These are phyloP conservation scores for Diaprepes abbreviatus DNA, from an alignment of 2,888 invertebrate genomes.

Conservation along the genomic window DNA sequence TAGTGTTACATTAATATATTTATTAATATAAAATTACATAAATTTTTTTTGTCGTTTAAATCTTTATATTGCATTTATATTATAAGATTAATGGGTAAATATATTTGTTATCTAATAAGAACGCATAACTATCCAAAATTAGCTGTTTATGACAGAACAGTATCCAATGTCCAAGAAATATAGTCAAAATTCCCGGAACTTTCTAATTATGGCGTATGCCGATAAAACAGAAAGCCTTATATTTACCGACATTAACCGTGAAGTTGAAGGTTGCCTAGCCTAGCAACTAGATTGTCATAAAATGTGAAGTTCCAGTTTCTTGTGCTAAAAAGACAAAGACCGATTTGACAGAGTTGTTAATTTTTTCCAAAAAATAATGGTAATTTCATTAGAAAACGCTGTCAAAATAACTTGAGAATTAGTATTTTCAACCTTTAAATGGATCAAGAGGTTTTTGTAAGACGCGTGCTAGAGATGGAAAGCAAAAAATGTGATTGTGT, in stretches of 20 bases:
- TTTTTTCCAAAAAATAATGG: conserved; percentile 34
- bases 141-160: too few species aligned
- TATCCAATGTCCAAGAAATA: conserved; percentile 4
- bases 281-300: conserved; percentile 35
- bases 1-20: too few species aligned
- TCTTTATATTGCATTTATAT: too few species aligned
- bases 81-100: too few species aligned
- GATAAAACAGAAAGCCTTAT: conserved; percentile 14
- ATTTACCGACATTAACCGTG: conserved; percentile 9
- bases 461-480: conserved; percentile 20
- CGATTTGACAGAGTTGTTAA: conserved; percentile 24
- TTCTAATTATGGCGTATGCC: conserved; percentile 1
- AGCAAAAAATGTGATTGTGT: conserved; percentile 42
- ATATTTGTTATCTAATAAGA: too few species aligned
- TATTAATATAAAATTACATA: too few species aligned
- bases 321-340: conserved; percentile 45
- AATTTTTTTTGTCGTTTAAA: too few species aligned
- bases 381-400: conserved; percentile 16
- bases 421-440: not conserved
- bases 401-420: conserved; percentile 2
- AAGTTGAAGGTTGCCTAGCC: conserved; percentile 35
- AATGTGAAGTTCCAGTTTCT: conserved; percentile 40
- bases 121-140: too few species aligned
- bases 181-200: conserved; percentile 32
- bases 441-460: not conserved